Percentiles rank a stretch among this genome's conserved stretches.
Evolutionary conservation across 2,797 vertebrate genomes (phyloP).

Genomic region (Apogon talboti): DNA sequence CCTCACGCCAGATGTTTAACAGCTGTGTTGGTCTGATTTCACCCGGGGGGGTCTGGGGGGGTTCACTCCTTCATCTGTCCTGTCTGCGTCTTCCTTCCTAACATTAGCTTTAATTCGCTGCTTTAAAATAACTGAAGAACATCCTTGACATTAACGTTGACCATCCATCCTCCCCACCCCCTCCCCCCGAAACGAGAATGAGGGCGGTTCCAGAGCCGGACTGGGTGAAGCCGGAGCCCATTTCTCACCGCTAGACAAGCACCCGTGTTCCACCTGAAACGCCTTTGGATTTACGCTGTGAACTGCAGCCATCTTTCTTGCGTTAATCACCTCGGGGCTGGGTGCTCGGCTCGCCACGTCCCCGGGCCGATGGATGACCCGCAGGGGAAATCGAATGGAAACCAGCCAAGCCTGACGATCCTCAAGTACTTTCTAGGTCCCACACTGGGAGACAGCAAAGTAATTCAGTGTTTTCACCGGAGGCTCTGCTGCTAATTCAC

Average conservation of each 20-base stretch:
- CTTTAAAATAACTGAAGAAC: slow-evolving; percentile 5
- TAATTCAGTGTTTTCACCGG: slow-evolving; percentile 38
- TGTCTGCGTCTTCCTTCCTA: slow-evolving; percentile 1
- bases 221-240: slow-evolving; percentile 68
- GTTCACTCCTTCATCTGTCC: slow-evolving; percentile 17
- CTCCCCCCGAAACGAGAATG: slow-evolving; percentile 11
- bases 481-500: slow-evolving; percentile 14
- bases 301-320: slow-evolving; percentile 79
- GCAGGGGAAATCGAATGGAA: slow-evolving; percentile 82
- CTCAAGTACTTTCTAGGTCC: slow-evolving; percentile 67
- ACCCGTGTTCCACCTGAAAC: slow-evolving; percentile 77
- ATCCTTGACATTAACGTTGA: slow-evolving; percentile 3
- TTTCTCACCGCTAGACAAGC: slow-evolving; percentile 82
- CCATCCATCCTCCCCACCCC: background rate
- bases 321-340: slow-evolving; percentile 80
- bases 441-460: slow-evolving; percentile 48
- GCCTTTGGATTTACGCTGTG: slow-evolving; percentile 81
- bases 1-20: slow-evolving; percentile 74
- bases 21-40: slow-evolving; percentile 71
- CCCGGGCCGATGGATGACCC: slow-evolving; percentile 80
- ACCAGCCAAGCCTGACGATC: slow-evolving; percentile 76
- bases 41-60: slow-evolving; percentile 47
- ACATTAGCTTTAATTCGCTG: slow-evolving; percentile 9
- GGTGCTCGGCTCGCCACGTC: slow-evolving; percentile 63
- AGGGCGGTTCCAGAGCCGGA: slow-evolving; percentile 63